Evolutionary conservation across 92 coral and sea anemone species (phyloP).

Genomic region (Diadumene lineata): DNA sequence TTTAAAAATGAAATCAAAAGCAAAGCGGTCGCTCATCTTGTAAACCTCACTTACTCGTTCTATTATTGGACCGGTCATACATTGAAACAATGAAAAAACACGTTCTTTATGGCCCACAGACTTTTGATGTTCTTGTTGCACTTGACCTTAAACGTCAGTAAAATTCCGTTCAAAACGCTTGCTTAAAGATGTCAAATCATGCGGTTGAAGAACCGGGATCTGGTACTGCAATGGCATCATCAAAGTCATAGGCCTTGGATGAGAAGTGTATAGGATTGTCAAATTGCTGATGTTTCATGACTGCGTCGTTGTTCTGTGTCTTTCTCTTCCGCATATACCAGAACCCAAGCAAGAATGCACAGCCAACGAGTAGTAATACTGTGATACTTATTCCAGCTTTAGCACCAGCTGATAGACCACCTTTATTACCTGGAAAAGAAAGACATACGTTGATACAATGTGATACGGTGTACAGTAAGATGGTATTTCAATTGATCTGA

Average conservation of each 20-base stretch:
- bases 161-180: not conserved
- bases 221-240: no score
- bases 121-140: no score
- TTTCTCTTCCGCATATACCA: constrained; percentile 24
- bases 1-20: no score
- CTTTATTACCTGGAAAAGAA: not conserved
- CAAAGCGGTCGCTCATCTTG: no score
- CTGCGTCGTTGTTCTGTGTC: not conserved
- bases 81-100: no score
- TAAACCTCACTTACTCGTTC: no score
- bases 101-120: no score
- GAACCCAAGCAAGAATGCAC: constrained; percentile 2
- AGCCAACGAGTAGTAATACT: constrained; percentile 16
- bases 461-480: no score
- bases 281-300: constrained; percentile 58
- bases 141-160: no score
- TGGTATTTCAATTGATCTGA: no score
- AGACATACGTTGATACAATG: no score
- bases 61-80: no score
- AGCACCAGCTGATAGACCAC: constrained; percentile 39
- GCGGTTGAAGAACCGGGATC: not conserved
- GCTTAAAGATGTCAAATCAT: not conserved
- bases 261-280: constrained; percentile 83
- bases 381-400: constrained; percentile 37
- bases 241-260: constrained; percentile 38